Evolutionary conservation across 2,797 vertebrate species (phyloP).

Genomic region (Clarias laeviceps): DNA sequence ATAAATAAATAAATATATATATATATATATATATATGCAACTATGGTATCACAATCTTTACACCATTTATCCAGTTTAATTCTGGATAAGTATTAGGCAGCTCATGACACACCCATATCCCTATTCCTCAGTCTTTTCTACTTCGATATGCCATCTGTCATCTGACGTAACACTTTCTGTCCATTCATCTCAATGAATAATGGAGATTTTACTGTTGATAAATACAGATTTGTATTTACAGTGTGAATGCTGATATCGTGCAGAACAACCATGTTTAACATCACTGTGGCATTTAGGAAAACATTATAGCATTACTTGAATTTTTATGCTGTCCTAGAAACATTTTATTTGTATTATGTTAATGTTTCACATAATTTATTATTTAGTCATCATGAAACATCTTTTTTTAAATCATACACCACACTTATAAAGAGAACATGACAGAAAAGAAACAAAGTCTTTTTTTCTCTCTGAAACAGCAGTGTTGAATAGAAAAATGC

Average conservation of each 20-base stretch:
- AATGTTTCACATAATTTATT: neutral
- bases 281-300: neutral
- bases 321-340: neutral
- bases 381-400: neutral
- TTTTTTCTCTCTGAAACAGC: neutral
- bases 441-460: neutral
- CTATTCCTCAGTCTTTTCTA: slow-evolving; percentile 50
- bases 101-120: slow-evolving; percentile 56
- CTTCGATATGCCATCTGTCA: slow-evolving; percentile 26
- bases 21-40: neutral
- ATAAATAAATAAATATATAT: neutral
- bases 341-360: neutral
- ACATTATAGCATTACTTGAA: neutral
- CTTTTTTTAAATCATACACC: neutral
- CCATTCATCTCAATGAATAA: slow-evolving; percentile 36
- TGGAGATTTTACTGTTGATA: slow-evolving; percentile 28
- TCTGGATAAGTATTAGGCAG: slow-evolving; percentile 64
- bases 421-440: neutral
- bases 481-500: neutral
- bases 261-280: slow-evolving; percentile 4
- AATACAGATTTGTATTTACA: slow-evolving; percentile 18
- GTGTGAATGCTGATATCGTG: neutral
- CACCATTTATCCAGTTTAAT: slow-evolving; percentile 7
- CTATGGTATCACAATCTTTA: neutral
- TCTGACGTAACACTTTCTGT: slow-evolving; percentile 15